Evolutionary conservation across 2,888 invertebrate genomes (phyloP).

Genomic region (Lepidochitona cinerea): DNA sequence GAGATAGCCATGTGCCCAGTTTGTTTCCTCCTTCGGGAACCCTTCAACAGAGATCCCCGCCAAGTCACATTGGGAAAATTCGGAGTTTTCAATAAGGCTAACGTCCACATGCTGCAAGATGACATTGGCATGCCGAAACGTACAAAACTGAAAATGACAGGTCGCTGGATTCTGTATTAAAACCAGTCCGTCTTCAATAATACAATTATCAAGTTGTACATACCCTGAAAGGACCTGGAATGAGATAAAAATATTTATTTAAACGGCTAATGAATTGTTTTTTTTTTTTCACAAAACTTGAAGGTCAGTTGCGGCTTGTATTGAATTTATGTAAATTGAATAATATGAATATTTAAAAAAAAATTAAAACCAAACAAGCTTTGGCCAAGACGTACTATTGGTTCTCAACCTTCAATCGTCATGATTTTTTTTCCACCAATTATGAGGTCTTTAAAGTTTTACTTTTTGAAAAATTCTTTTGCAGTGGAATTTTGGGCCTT

Average conservation of each 20-base stretch:
- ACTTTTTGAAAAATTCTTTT: no score
- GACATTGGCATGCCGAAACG: conserved; percentile 58
- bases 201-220: conserved; percentile 64
- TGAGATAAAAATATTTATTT: not conserved
- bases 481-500: no score
- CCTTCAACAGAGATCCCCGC: conserved; percentile 60
- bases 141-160: conserved; percentile 54
- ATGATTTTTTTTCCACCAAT: no score
- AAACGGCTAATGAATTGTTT: not conserved
- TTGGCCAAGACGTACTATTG: no score
- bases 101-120: conserved; percentile 55
- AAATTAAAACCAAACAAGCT: no score
- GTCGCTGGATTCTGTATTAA: conserved; percentile 58
- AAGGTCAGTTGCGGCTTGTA: no score
- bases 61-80: conserved; percentile 58
- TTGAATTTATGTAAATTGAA: no score
- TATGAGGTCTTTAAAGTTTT: no score
- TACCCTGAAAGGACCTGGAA: conserved; percentile 56
- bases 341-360: no score
- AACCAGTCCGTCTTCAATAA: conserved; percentile 62
- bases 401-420: no score
- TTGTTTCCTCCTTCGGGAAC: conserved; percentile 51
- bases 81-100: conserved; percentile 61
- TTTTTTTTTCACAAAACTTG: no score
- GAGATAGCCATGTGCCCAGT: conserved; percentile 47